Percentiles rank a stretch among this genome's conserved stretches.
Evolutionary conservation across 2,888 invertebrate genomes (phyloP).

Genomic region (Phasia obesa): DNA sequence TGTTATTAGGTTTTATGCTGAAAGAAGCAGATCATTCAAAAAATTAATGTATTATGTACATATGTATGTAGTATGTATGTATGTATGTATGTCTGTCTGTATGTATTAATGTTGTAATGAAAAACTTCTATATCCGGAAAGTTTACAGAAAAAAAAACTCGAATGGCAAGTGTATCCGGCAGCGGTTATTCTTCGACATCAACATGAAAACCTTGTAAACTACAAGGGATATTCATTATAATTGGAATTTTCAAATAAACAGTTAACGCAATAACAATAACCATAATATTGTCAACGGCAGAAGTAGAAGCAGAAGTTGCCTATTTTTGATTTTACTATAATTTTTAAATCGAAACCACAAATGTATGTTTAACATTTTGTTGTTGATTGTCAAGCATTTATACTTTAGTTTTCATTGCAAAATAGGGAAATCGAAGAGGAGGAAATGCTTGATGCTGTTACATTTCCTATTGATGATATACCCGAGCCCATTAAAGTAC

Average conservation of each 20-base stretch:
- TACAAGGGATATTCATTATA: neutral
- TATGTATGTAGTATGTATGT: too few species aligned
- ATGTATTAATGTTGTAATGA: neutral
- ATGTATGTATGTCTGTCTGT: too few species aligned
- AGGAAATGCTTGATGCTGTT: slow-evolving; percentile 67
- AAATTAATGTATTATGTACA: neutral
- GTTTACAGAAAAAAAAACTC: neutral
- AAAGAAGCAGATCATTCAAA: neutral
- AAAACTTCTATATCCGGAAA: slow-evolving; percentile 17
- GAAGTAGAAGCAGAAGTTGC: slow-evolving; percentile 1
- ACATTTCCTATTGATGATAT: slow-evolving; percentile 84
- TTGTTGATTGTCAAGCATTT: neutral
- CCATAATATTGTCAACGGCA: slow-evolving; percentile 7
- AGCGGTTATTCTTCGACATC: slow-evolving; percentile 4
- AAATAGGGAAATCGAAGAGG: slow-evolving; percentile 69
- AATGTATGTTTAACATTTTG: slow-evolving; percentile 54
- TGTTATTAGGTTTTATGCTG: neutral
- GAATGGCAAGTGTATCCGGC: slow-evolving; percentile 56
- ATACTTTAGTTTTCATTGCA: neutral
- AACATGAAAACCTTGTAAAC: neutral
- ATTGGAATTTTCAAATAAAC: slow-evolving; percentile 21
- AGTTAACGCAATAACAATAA: slow-evolving; percentile 5
- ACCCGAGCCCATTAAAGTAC: slow-evolving; percentile 92
- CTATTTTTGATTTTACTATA: slow-evolving; percentile 40
- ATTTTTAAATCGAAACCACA: slow-evolving; percentile 39